Percentiles rank a stretch among this genome's conserved stretches.
Conservation (phyloP, 2,888 invertebrate genomes). For the Myopa testacea region DNA sequence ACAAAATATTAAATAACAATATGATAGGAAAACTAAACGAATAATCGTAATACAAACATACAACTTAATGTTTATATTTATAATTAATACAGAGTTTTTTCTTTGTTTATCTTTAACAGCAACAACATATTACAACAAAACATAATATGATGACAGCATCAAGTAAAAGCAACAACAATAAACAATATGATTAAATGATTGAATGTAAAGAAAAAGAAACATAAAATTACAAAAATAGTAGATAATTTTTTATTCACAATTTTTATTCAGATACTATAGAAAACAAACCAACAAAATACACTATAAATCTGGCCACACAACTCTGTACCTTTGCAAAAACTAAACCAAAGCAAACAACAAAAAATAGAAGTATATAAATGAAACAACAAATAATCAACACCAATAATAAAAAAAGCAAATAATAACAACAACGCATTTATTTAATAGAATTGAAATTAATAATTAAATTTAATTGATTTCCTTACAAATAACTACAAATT, state of each 20-base stretch:
- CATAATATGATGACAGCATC: not conserved
- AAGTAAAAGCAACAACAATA: not conserved
- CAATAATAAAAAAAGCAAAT: too few relatives aligned
- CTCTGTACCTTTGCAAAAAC: conserved; percentile 16
- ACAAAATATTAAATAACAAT: not conserved
- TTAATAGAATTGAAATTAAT: too few relatives aligned
- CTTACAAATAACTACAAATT: not conserved
- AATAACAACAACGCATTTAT: too few relatives aligned
- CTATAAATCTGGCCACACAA: conserved; percentile 2
- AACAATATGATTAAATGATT: not conserved
- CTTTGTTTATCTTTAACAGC: too few relatives aligned
- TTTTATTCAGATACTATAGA: not conserved
- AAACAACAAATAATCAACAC: not conserved
- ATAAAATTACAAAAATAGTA: not conserved
- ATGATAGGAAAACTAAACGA: too few relatives aligned
- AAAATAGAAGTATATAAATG: conserved; percentile 5
- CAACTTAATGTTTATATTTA: too few relatives aligned
- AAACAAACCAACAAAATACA: not conserved
- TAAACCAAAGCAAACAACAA: not conserved
- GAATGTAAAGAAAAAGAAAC: not conserved
- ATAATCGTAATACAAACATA: too few relatives aligned
- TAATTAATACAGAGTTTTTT: too few relatives aligned
- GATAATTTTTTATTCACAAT: conserved; percentile 3
- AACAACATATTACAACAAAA: not conserved
- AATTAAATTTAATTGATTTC: too few relatives aligned